phyloP scores from a whole-genome alignment of 2,797 vertebrate genomes.

The Sebastes kiyomatsui region DNA sequence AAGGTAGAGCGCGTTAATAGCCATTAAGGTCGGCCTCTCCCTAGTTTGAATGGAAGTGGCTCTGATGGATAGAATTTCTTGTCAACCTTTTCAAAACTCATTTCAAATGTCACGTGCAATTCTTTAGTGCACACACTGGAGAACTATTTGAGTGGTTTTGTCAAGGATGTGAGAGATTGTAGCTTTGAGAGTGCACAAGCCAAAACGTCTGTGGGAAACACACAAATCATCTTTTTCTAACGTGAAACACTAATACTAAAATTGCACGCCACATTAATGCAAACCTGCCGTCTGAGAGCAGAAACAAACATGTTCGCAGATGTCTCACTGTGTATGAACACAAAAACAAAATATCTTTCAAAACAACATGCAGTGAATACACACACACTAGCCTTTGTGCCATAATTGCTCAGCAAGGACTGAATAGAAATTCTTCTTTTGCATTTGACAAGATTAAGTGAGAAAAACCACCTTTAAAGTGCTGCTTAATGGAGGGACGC shows the following conservation, averaged over 20 bases:
- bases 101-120: slow-evolving; percentile 52
- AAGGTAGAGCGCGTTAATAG: slow-evolving; percentile 29
- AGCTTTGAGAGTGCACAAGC: slow-evolving; percentile 19
- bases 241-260: slow-evolving; percentile 5
- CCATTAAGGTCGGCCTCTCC: slow-evolving; percentile 9
- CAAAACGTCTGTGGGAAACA: not conserved
- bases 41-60: slow-evolving; percentile 22
- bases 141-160: slow-evolving; percentile 24
- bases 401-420: not conserved
- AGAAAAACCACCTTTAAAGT: slow-evolving; percentile 5
- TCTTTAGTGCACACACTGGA: slow-evolving; percentile 28
- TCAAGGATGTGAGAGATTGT: slow-evolving; percentile 1
- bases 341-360: not conserved
- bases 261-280: slow-evolving; percentile 1
- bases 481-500: not conserved
- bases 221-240: not conserved
- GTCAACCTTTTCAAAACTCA: slow-evolving; percentile 38
- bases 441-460: slow-evolving; percentile 23
- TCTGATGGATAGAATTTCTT: slow-evolving; percentile 22
- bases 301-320: not conserved
- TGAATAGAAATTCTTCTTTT: slow-evolving; percentile 12
- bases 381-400: not conserved
- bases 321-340: not conserved
- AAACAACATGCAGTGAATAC: not conserved
- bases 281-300: slow-evolving; percentile 1